A percentile compares a stretch with the other conserved stretches of the same genome.
These are phyloP conservation scores for Dicranocentrus wangi DNA, from an alignment of 2,888 invertebrate genomes.

Conservation along the genomic window DNA sequence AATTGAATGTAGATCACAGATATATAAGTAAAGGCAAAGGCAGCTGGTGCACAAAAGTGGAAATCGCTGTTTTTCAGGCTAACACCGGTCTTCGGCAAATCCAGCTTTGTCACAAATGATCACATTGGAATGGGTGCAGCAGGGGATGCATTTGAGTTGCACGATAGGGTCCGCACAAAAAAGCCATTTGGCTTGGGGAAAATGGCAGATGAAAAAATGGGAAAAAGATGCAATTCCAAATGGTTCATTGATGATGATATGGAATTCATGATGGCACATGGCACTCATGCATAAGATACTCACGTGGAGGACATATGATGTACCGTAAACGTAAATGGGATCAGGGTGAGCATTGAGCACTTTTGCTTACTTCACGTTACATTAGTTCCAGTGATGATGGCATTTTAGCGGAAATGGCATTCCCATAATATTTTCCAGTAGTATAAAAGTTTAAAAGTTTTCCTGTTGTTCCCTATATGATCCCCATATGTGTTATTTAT, in stretches of 20 bases:
- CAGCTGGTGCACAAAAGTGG: not conserved
- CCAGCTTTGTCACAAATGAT: too few relatives aligned
- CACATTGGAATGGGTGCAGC: too few relatives aligned
- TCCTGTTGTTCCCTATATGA: too few relatives aligned
- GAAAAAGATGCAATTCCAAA: slow-evolving; percentile 3
- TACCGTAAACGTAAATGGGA: too few relatives aligned
- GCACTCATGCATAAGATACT: not conserved
- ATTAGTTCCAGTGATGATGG: too few relatives aligned
- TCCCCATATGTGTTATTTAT: too few relatives aligned
- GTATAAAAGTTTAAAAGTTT: too few relatives aligned
- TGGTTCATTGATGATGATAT: slow-evolving; percentile 7
- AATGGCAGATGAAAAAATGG: not conserved
- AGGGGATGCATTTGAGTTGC: not conserved
- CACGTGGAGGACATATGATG: not conserved
- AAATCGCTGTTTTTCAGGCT: not conserved
- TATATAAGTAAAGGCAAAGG: too few relatives aligned
- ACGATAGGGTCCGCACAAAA: not conserved
- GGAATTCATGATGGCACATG: not conserved
- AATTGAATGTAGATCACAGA: not conserved
- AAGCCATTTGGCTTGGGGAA: not conserved
- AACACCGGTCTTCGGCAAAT: not conserved
- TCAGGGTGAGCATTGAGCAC: too few relatives aligned
- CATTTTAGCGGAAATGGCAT: too few relatives aligned
- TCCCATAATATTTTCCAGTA: too few relatives aligned
- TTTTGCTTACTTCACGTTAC: too few relatives aligned